These are phyloP conservation scores for Scaptomyza tumidula DNA, from an alignment of 2,888 invertebrate species.

Conservation along the genomic window DNA sequence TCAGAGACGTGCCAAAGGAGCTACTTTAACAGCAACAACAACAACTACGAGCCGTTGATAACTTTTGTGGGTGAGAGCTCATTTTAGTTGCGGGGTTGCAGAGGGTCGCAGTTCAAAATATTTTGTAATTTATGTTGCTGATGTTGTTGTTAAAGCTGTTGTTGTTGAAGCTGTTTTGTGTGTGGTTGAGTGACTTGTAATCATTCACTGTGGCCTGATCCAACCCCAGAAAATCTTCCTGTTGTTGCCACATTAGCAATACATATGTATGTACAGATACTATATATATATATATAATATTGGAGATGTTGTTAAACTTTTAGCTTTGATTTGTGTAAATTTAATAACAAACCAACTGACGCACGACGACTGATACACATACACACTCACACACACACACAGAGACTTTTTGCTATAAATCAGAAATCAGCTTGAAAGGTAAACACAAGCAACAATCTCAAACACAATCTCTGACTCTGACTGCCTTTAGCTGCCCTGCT, in stretches of 20 bases:
- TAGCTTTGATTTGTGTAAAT: constrained; percentile 71
- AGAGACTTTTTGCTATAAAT: constrained; percentile 5
- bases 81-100: not conserved
- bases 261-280: not conserved
- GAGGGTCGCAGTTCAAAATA: constrained; percentile 61
- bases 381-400: not conserved
- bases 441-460: constrained; percentile 28
- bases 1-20: constrained; percentile 59
- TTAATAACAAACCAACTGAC: constrained; percentile 63
- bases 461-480: constrained; percentile 5
- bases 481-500: constrained; percentile 6
- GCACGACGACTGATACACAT: constrained; percentile 5
- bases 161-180: constrained; percentile 21
- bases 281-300: constrained; percentile 33
- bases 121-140: constrained; percentile 54
- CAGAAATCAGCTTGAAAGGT: constrained; percentile 44
- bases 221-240: constrained; percentile 8
- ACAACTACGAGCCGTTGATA: constrained; percentile 29
- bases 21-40: constrained; percentile 15
- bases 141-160: constrained; percentile 20
- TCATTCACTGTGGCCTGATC: constrained; percentile 43
- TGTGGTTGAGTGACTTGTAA: constrained; percentile 43
- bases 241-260: constrained; percentile 17
- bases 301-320: constrained; percentile 77
- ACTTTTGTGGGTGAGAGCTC: constrained; percentile 25